phyloP scores from a whole-genome alignment of 2,888 invertebrate species.

The Phortica magna region DNA sequence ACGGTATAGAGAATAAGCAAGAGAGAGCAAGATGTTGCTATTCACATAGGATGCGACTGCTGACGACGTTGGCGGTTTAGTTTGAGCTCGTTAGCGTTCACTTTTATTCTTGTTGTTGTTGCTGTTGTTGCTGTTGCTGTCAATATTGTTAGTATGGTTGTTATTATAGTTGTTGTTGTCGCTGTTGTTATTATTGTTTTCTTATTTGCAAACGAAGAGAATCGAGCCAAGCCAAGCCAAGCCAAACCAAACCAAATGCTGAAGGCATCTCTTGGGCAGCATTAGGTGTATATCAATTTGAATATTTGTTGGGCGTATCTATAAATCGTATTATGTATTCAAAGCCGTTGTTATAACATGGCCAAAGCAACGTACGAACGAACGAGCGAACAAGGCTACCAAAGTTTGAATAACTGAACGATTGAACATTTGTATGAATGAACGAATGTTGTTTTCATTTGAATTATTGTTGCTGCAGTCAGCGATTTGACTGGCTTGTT shows the following conservation, averaged over 20 bases:
- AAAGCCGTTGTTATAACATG: conserved; percentile 53
- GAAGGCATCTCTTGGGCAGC: conserved; percentile 66
- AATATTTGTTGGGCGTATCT: conserved; percentile 67
- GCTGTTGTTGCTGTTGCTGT: conserved; percentile 9
- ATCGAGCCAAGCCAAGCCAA: neutral
- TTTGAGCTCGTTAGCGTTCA: conserved; percentile 70
- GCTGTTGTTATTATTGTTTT: neutral
- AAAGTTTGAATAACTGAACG: neutral
- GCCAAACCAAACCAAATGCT: conserved; percentile 36
- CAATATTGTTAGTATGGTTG: neutral
- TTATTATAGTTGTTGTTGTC: conserved; percentile 8
- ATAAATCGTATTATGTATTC: conserved; percentile 72
- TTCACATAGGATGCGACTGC: conserved; percentile 5
- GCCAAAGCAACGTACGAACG: conserved; percentile 58
- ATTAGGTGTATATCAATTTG: conserved; percentile 70
- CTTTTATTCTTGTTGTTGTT: conserved; percentile 18
- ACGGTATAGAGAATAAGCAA: neutral
- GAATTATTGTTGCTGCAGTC: conserved; percentile 14
- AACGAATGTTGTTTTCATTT: conserved; percentile 20
- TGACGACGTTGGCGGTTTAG: conserved; percentile 58
- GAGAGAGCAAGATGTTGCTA: neutral
- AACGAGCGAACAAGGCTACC: neutral
- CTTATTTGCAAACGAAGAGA: neutral
- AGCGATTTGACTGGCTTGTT: conserved; percentile 6
- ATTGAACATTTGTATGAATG: neutral